Percentiles rank a stretch among this genome's conserved stretches.
Evolutionary conservation across 2,113 vertebrate genomes (phyloP).

Genomic region (Actenoides hombroni): DNA sequence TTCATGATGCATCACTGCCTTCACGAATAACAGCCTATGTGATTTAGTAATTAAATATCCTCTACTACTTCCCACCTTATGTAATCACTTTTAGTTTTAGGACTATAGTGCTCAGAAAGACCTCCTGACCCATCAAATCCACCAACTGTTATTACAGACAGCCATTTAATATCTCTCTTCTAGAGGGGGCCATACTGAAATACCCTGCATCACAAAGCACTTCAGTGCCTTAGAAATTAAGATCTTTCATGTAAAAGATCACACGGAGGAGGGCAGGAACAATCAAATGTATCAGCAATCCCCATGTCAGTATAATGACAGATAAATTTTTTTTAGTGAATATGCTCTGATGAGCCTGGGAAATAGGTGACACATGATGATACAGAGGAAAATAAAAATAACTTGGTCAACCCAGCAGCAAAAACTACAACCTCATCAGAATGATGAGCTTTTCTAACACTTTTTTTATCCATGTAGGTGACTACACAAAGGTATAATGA

Average conservation of each 20-base stretch:
- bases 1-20: conserved; percentile 15
- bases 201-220: neutral
- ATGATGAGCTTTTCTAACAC: neutral
- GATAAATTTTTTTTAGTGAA: conserved; percentile 25
- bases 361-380: neutral
- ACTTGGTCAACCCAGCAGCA: neutral
- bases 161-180: neutral
- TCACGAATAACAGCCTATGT: neutral
- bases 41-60: conserved; percentile 53
- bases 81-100: neutral
- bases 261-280: neutral
- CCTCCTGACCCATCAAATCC: conserved; percentile 15
- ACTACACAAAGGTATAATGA: neutral
- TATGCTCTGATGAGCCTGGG: neutral
- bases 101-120: neutral
- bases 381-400: conserved; percentile 16
- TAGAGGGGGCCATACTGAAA: neutral
- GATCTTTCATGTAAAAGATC: neutral
- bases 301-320: neutral
- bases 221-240: conserved; percentile 9
- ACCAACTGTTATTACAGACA: neutral
- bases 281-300: neutral
- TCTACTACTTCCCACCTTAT: conserved; percentile 8
- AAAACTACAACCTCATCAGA: conserved; percentile 9
- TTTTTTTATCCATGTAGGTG: neutral